phyloP scores from a whole-genome alignment of 2,888 invertebrate genomes.

The Microplitis manilae region DNA sequence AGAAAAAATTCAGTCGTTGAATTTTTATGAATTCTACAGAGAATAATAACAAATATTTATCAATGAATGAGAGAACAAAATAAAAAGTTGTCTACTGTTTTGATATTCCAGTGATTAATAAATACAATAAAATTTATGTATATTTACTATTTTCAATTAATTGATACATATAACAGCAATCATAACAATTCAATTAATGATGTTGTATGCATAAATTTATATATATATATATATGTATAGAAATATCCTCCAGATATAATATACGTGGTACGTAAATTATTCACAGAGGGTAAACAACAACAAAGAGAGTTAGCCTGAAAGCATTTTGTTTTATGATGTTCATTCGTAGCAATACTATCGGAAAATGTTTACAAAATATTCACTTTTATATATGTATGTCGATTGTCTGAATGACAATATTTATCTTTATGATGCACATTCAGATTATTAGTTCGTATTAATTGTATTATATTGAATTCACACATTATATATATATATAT shows the following conservation, averaged over 20 bases:
- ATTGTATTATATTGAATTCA: neutral
- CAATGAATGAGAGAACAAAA: too few species aligned
- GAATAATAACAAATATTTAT: too few species aligned
- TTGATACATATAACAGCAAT: neutral
- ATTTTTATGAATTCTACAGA: too few species aligned
- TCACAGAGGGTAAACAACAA: conserved; percentile 1
- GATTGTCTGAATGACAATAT: neutral
- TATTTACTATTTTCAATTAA: too few species aligned
- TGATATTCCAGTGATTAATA: too few species aligned
- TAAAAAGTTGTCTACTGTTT: too few species aligned
- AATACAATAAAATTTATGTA: too few species aligned
- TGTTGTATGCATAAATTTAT: neutral
- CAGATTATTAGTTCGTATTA: neutral
- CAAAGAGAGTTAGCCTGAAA: neutral
- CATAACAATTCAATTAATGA: neutral
- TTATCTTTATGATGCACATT: neutral
- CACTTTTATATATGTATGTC: neutral
- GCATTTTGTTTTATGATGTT: conserved; percentile 1
- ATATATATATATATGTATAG: neutral
- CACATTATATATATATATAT: neutral
- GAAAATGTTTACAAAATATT: neutral
- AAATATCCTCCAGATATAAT: neutral
- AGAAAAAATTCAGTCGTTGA: too few species aligned
- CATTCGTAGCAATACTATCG: neutral
- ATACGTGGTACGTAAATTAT: neutral